Conservation (phyloP, 2,888 invertebrate species). For the Hoplodrina ambigua region DNA sequence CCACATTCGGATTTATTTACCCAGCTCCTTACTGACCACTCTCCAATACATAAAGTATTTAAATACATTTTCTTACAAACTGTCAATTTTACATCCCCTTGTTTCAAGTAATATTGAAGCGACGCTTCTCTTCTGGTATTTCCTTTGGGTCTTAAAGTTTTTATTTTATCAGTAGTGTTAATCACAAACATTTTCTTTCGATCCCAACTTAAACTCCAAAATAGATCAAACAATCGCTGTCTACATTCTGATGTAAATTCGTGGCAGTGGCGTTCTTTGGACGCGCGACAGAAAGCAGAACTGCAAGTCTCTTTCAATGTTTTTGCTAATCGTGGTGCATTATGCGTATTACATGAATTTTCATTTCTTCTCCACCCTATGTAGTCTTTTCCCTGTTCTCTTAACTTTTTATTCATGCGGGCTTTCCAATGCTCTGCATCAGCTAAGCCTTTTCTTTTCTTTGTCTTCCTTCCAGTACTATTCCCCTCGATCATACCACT, state of each 20-base stretch:
- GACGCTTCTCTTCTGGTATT: conserved; percentile 16
- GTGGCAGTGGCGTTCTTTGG: conserved; percentile 25
- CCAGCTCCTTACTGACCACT: conserved; percentile 9
- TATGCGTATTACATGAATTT: no score
- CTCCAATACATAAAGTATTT: conserved; percentile 13
- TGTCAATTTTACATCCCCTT: conserved; percentile 15
- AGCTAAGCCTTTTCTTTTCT: conserved; percentile 19
- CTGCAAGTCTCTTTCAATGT: no score
- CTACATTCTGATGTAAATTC: conserved; percentile 21
- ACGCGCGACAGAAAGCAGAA: conserved; percentile 12
- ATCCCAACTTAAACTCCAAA: conserved; percentile 30
- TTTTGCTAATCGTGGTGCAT: no score
- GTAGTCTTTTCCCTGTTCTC: conserved; percentile 12
- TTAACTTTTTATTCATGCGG: conserved; percentile 5
- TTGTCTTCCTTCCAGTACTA: conserved; percentile 15
- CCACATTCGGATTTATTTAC: conserved; percentile 2
- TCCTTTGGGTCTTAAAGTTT: conserved; percentile 12
- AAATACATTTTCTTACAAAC: conserved; percentile 26
- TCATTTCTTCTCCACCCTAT: conserved; percentile 12
- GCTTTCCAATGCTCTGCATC: conserved; percentile 9
- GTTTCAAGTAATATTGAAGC: conserved; percentile 18
- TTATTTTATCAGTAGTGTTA: conserved; percentile 19
- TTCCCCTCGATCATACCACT: conserved; percentile 1
- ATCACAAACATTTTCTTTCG: conserved; percentile 21
- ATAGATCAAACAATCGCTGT: conserved; percentile 26